Evolutionary conservation across 2,113 vertebrate genomes (phyloP).

Genomic region (Melospiza georgiana): DNA sequence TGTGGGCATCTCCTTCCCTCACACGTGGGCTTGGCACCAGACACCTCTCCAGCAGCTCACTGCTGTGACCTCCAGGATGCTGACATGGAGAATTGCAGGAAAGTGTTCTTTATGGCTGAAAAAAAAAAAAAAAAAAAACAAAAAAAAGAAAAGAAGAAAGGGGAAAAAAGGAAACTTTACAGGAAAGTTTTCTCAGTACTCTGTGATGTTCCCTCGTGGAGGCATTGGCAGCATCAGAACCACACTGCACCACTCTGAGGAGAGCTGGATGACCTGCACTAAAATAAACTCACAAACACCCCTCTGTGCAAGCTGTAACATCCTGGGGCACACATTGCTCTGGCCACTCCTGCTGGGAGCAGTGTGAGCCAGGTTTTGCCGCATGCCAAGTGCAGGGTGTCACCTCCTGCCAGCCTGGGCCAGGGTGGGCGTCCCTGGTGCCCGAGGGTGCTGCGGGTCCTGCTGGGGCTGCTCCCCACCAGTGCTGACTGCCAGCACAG

Average conservation of each 20-base stretch:
- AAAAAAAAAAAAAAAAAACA: not conserved
- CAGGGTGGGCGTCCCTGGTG: not conserved
- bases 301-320: accelerated
- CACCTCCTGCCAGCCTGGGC: accelerated
- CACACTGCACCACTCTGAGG: conserved; percentile 6
- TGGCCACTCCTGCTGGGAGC: not conserved
- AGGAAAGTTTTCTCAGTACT: not conserved
- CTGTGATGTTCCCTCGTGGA: not conserved
- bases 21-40: not conserved
- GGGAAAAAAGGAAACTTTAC: not conserved
- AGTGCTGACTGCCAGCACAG: not conserved
- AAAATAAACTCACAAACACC: not conserved
- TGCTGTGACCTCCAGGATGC: conserved; percentile 42
- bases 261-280: not conserved
- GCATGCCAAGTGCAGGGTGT: accelerated
- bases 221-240: not conserved
- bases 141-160: not conserved
- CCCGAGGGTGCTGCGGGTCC: not conserved
- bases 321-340: not conserved
- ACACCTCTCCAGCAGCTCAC: not conserved
- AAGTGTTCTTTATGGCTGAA: not conserved
- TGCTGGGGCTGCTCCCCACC: not conserved
- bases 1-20: not conserved
- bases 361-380: not conserved
- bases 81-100: conserved; percentile 4